Evolutionary conservation across 2,113 vertebrate species (phyloP), one percentile per base, ranked within the genome.

Genomic region (Amia ocellicauda): DNA sequence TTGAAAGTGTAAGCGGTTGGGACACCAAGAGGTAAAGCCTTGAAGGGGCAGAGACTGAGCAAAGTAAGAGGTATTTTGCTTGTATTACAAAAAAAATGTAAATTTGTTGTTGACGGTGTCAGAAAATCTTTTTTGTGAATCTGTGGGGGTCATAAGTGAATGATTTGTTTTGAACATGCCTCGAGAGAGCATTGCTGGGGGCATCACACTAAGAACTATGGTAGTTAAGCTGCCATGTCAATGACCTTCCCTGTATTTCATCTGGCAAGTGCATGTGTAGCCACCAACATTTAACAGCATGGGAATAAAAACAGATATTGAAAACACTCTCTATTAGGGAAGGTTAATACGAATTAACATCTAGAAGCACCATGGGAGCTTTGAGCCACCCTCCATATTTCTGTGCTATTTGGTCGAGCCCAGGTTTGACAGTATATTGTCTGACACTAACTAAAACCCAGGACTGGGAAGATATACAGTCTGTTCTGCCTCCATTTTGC

Each of bases 81-180:
- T 7, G 5, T 7, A 36, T 36, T 36, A 36, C 31, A 36, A 1
- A 36, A 36, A n/a, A 11, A 5, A 7, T 36, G 31, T 11, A 36
- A 36, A 5, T 11, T 36, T 11, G 11, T 36, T 11, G 11, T 36
- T 36, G 11, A 19, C n/a, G 4, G 7, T 13, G 55, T 19, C 55
- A 20, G 17, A 57, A 20, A 57, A 36, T 36, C 19, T n/a, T 57
- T 19, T 36, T 36, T 9, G 36, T 8, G 28, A n/a, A 57, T 36
- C 29, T 40, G 55, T 7, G 20, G 31, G 20, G 55, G 55, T n/a
- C 36, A n/a, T 5, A 7, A n/a, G 28, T 36, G 27, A 57, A 36
- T 31, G 28, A 31, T 40, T 40, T 57, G 55, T 57, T 57, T 57
- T 57, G 55, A 57, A 40, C 17, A 57, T 36, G 16, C 28, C n/a